Conservation (phyloP, 37 sponge, comb jelly and placozoan genomes). For the Haliclona indistincta region DNA sequence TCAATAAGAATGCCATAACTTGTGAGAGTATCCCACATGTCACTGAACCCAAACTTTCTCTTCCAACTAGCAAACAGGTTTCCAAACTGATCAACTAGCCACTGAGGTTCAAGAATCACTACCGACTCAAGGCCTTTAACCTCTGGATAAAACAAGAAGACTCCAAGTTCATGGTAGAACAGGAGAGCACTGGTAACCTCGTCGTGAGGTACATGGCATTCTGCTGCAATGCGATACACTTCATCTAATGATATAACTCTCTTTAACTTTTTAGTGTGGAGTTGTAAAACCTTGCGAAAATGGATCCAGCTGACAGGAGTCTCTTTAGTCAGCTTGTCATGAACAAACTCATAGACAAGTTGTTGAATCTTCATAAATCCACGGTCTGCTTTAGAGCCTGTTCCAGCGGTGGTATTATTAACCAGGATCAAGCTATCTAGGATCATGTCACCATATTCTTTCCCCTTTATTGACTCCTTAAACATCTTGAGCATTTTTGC, state of each 20-base stretch:
- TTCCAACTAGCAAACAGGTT: constrained; percentile 23
- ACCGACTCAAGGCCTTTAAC: not conserved
- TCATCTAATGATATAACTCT: constrained; percentile 5
- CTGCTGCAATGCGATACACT: constrained; percentile 13
- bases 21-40: constrained; percentile 12
- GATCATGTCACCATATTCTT: constrained; percentile 10
- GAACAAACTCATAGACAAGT: constrained; percentile 28
- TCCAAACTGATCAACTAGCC: constrained; percentile 40
- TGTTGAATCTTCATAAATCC: not conserved
- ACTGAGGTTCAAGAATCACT: constrained; percentile 49
- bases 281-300: constrained; percentile 43
- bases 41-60: not conserved
- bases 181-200: constrained; percentile 38
- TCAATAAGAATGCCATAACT: constrained; percentile 40
- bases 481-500: too few relatives aligned
- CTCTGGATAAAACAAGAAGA: constrained; percentile 39
- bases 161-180: constrained; percentile 64
- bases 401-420: constrained; percentile 62
- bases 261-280: constrained; percentile 9
- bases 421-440: constrained; percentile 24
- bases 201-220: constrained; percentile 11
- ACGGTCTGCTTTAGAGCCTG: constrained; percentile 39
- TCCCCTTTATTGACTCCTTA: too few relatives aligned
- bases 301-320: constrained; percentile 56
- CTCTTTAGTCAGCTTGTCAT: not conserved